A percentile compares a stretch with the other conserved stretches of the same genome.
Conservation (phyloP, 2,888 invertebrate species). For the Drosophila greeni region DNA sequence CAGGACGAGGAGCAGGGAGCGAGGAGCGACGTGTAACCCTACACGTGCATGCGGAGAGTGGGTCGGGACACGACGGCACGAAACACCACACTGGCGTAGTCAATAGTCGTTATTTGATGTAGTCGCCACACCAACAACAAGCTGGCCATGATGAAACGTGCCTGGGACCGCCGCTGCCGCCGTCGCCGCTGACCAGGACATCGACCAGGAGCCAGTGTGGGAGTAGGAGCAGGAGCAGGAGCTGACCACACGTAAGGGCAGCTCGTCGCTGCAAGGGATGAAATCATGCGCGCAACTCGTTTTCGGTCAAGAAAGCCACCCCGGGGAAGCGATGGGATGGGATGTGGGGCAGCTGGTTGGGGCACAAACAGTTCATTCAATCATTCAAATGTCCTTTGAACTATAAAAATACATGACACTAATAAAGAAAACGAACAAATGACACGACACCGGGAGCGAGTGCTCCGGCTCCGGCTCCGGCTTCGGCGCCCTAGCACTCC, state of each 20-base stretch:
- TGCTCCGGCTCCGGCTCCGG: not conserved
- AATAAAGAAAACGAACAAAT: constrained; percentile 77
- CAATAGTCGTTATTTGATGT: constrained; percentile 77
- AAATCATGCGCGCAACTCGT: constrained; percentile 77
- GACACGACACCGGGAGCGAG: constrained; percentile 63
- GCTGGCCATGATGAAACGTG: constrained; percentile 65
- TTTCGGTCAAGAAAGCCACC: constrained; percentile 51
- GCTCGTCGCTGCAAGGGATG: constrained; percentile 70
- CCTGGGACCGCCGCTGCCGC: constrained; percentile 67
- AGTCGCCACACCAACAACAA: constrained; percentile 64
- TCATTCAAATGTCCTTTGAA: constrained; percentile 79
- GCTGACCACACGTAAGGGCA: constrained; percentile 40
- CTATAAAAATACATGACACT: constrained; percentile 79
- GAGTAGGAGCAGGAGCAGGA: constrained; percentile 4
- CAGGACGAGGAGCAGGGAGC: not conserved
- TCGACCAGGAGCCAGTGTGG: constrained; percentile 2
- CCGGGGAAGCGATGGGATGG: constrained; percentile 6
- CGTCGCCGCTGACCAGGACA: constrained; percentile 65
- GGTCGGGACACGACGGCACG: constrained; percentile 46
- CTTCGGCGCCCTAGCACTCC: constrained; percentile 8
- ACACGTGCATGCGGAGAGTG: constrained; percentile 59
- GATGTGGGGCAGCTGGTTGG: constrained; percentile 12
- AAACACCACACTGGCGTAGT: constrained; percentile 56
- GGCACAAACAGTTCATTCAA: constrained; percentile 73
- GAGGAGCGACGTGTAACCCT: constrained; percentile 59